These are phyloP conservation scores for Mythimna vitellina DNA, from an alignment of 2,888 invertebrate species.

Conservation along the genomic window DNA sequence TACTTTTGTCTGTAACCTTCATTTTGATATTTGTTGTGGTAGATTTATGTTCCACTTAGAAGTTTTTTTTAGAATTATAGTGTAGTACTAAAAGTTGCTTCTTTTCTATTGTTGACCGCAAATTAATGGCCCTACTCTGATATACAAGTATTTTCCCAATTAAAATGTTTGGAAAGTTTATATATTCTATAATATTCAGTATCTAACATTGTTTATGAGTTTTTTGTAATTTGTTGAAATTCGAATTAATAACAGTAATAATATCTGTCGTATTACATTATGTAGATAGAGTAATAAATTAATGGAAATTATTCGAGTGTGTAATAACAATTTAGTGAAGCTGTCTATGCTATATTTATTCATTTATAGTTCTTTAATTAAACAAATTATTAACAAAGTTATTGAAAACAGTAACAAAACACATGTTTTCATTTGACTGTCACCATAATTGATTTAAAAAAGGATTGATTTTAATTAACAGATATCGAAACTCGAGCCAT, in stretches of 20 bases:
- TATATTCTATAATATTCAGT: background rate
- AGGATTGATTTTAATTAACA: slow-evolving; percentile 88
- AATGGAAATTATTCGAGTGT: background rate
- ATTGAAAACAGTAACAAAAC: slow-evolving; percentile 35
- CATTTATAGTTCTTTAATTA: background rate
- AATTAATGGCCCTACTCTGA: background rate
- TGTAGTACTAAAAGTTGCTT: slow-evolving; percentile 18
- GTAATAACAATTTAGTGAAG: background rate
- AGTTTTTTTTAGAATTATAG: slow-evolving; percentile 14
- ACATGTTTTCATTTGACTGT: slow-evolving; percentile 62
- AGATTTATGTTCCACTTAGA: slow-evolving; percentile 34
- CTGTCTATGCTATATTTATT: background rate
- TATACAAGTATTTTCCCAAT: background rate
- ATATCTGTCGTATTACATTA: background rate
- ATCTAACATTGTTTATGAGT: too few relatives aligned
- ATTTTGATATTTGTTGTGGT: slow-evolving; percentile 38
- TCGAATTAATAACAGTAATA: background rate
- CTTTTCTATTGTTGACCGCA: slow-evolving; percentile 19
- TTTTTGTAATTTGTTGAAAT: background rate
- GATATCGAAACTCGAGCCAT: slow-evolving; percentile 82
- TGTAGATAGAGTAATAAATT: background rate
- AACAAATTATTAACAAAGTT: background rate
- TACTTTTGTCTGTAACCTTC: slow-evolving; percentile 42
- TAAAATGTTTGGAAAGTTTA: background rate
- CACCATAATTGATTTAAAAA: slow-evolving; percentile 72